Conservation (phyloP, 2,888 invertebrate species). For the Sialis lutaria region DNA sequence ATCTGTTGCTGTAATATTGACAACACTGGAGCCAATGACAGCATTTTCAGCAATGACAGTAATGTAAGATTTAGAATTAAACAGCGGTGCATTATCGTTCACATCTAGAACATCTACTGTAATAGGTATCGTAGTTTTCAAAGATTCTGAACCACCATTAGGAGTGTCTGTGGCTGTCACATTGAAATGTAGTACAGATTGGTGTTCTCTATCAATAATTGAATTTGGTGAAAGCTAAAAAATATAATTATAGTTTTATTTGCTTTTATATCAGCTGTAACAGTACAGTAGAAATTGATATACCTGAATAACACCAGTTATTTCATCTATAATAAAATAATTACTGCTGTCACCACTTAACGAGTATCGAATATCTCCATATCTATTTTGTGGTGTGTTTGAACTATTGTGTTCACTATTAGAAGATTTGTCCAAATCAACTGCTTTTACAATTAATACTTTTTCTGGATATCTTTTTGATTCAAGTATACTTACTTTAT, state of each 20-base stretch:
- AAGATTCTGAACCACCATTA: constrained; percentile 42
- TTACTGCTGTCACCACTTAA: constrained; percentile 57
- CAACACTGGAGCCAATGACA: constrained; percentile 41
- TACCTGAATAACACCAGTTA: constrained; percentile 49
- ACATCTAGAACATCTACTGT: constrained; percentile 56
- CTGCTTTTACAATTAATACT: constrained; percentile 49
- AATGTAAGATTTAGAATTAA: constrained; percentile 43
- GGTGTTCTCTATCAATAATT: constrained; percentile 53
- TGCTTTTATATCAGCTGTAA: background rate
- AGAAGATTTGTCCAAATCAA: constrained; percentile 47
- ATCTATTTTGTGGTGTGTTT: constrained; percentile 31
- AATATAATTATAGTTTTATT: background rate
- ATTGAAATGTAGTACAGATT: constrained; percentile 47
- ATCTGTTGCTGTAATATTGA: constrained; percentile 54
- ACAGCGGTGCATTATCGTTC: constrained; percentile 60
- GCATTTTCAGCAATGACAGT: constrained; percentile 67
- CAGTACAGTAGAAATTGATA: background rate
- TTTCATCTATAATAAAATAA: constrained; percentile 50
- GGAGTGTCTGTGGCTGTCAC: constrained; percentile 63
- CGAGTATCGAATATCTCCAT: constrained; percentile 50
- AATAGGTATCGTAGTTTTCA: constrained; percentile 43
- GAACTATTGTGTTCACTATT: constrained; percentile 8
- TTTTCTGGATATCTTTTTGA: constrained; percentile 47
- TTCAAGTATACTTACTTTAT: constrained; percentile 52
- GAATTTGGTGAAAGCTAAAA: constrained; percentile 40